These are phyloP conservation scores for Clarias magur DNA, from an alignment of 2,113 vertebrate genomes.

Conservation along the genomic window DNA sequence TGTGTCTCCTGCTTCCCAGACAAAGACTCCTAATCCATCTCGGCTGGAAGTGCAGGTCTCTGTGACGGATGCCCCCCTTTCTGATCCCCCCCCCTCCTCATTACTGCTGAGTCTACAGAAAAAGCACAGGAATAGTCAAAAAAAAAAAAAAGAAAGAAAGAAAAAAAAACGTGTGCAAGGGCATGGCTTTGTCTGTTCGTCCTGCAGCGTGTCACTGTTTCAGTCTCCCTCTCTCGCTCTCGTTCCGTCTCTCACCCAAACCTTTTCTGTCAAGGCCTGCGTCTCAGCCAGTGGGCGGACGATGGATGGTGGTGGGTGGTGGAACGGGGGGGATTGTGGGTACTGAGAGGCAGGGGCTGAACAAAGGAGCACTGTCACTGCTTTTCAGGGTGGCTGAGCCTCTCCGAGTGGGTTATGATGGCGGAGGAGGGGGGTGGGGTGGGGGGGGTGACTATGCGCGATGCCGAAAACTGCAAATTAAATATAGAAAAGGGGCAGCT, in stretches of 20 bases:
- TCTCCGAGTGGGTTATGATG: slow-evolving; percentile 56
- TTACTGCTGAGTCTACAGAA: slow-evolving; percentile 72
- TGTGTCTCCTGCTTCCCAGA: slow-evolving; percentile 17
- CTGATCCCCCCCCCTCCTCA: slow-evolving; percentile 58
- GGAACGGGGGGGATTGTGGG: slow-evolving; percentile 26
- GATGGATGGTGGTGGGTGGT: slow-evolving; percentile 31
- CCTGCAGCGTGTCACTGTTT: slow-evolving; percentile 32
- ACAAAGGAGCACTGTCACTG: slow-evolving; percentile 90
- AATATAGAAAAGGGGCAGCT: slow-evolving; percentile 65
- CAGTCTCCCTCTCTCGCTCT: slow-evolving; percentile 43
- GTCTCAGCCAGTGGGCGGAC: slow-evolving; percentile 69
- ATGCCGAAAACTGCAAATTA: slow-evolving; percentile 69
- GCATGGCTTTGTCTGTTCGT: slow-evolving; percentile 45
- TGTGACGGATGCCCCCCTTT: slow-evolving; percentile 54
- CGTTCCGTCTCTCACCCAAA: slow-evolving; percentile 60
- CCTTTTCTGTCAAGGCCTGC: slow-evolving; percentile 79
- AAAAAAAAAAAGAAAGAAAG: slow-evolving; percentile 74
- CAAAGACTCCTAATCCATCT: slow-evolving; percentile 48
- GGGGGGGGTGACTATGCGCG: slow-evolving; percentile 29
- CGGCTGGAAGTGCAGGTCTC: slow-evolving; percentile 17
- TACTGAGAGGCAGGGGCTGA: slow-evolving; percentile 59
- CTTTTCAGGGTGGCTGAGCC: slow-evolving; percentile 62
- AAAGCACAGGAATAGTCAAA: slow-evolving; percentile 74
- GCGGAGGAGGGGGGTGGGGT: slow-evolving; percentile 37
- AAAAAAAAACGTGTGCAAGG: slow-evolving; percentile 59